Evolutionary conservation across 2,888 invertebrate species (phyloP), one percentile per base, ranked within the genome.

Genomic region (Helleia helle): DNA sequence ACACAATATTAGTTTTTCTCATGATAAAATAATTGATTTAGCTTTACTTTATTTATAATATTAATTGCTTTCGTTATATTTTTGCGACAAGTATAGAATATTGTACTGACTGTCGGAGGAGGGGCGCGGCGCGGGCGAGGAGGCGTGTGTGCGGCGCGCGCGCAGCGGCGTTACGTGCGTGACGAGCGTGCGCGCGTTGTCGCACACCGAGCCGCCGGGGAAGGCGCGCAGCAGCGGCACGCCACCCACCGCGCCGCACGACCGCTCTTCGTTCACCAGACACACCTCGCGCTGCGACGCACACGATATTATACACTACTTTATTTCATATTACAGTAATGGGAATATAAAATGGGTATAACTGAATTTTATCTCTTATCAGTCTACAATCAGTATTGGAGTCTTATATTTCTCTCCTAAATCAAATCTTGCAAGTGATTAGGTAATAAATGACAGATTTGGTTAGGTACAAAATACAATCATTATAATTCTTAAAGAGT

Each of bases 161-260:
- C 49, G 54, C 43, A 49, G 45, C 49, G 52, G 49, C 47, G 56
- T 50, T 42, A 93, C 88, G 54, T 86, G 79, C 34, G 85, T 81
- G 41, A 95, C 89, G 24, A 90, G 85, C 15, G 90, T 89, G 55
- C 91, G 87, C 42, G 93, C 83, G 86, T 94, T 94, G 59, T 91
- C 91, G 48, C 91, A 89, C 38, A 95, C 81, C 65, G 90, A 89
- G 58, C 92, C 90, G 26, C 90, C 89, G 22, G 89, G 86, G 75
- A 90, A 94, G 84, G 93, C 94, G 54, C 62, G 59, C 61, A 83
- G 71, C 52, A 83, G 67, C 36, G 79, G 76, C 56, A 60, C 70
- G 50, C 74, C 74, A 18, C 53, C 28, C 47, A 65, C 61, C 27
- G 47, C 45, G 30, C 47, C 40, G 8, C 45, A 44, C 27, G 42